Conservation (phyloP, 2,797 vertebrate species). For the Yasuhikotakia modesta region DNA sequence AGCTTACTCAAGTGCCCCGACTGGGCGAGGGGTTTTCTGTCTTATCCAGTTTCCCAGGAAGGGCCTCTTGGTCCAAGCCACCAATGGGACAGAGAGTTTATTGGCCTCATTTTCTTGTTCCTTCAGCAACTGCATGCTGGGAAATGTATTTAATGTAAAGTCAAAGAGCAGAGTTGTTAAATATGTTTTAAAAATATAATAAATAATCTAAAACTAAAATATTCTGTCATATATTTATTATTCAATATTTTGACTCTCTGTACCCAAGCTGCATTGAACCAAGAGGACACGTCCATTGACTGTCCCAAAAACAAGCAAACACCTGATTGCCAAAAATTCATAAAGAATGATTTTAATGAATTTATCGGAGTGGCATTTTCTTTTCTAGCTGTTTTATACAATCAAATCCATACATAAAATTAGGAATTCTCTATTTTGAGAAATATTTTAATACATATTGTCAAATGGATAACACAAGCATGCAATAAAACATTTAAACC, state of each 20-base stretch:
- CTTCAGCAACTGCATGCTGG: constrained; percentile 37
- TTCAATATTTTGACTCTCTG: constrained; percentile 65
- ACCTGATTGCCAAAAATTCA: constrained; percentile 61
- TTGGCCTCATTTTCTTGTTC: neutral
- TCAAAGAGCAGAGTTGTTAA: neutral
- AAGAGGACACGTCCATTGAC: constrained; percentile 71
- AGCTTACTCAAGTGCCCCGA: constrained; percentile 99
- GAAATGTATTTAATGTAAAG: neutral
- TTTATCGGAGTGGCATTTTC: constrained; percentile 22
- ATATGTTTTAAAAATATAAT: neutral
- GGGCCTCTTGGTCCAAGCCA: constrained; percentile 76
- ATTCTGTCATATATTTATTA: neutral
- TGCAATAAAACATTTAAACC: constrained; percentile 69
- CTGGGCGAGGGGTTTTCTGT: constrained; percentile 92
- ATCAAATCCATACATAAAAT: constrained; percentile 49
- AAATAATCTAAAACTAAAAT: no score
- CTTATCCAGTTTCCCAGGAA: constrained; percentile 79
- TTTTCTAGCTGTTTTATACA: constrained; percentile 34
- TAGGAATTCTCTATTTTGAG: constrained; percentile 57
- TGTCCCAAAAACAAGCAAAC: constrained; percentile 65
- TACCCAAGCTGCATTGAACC: constrained; percentile 74
- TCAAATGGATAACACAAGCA: constrained; percentile 65
- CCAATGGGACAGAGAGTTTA: constrained; percentile 73
- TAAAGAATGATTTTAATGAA: constrained; percentile 46
- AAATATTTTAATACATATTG: constrained; percentile 53